Conservation (phyloP, 92 coral and sea anemone species). For the Galaxea fascicularis region DNA sequence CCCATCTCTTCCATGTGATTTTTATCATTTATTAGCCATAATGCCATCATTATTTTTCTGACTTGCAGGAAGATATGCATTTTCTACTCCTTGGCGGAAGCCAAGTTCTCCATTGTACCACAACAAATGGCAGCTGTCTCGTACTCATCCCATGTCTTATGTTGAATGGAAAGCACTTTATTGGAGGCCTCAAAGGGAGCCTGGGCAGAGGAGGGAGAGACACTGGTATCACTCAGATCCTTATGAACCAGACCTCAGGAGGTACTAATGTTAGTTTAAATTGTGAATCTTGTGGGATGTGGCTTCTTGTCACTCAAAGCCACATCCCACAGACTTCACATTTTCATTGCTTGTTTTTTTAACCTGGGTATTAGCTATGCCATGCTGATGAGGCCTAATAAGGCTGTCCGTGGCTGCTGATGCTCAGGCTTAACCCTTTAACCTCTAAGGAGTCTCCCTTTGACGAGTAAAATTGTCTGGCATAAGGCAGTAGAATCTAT, state of each 20-base stretch:
- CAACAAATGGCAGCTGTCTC: conserved; percentile 68
- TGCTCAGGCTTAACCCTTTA: too few relatives aligned
- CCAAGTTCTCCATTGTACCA: conserved; percentile 34
- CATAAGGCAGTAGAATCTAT: too few relatives aligned
- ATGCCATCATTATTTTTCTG: neutral
- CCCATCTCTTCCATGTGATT: neutral
- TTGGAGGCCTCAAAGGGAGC: conserved; percentile 58
- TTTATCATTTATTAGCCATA: neutral
- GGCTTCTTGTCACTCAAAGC: too few relatives aligned
- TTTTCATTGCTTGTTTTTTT: too few relatives aligned
- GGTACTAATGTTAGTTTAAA: conserved; percentile 7
- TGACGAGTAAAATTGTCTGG: too few relatives aligned
- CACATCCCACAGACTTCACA: too few relatives aligned
- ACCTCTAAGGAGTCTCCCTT: too few relatives aligned
- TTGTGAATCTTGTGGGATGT: too few relatives aligned
- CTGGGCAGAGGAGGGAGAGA: neutral
- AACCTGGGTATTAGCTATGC: too few relatives aligned
- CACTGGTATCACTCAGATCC: conserved; percentile 8
- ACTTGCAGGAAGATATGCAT: conserved; percentile 21
- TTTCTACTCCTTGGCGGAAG: conserved; percentile 19
- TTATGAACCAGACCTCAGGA: conserved; percentile 23
- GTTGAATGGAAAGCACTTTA: conserved; percentile 78
- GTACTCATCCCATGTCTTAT: conserved; percentile 77
- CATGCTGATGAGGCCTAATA: too few relatives aligned
- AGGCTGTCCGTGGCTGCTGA: too few relatives aligned